A percentile compares a stretch with the other conserved stretches of the same genome.
Conservation (phyloP, 2,888 invertebrate species). For the Eupeodes luniger region DNA sequence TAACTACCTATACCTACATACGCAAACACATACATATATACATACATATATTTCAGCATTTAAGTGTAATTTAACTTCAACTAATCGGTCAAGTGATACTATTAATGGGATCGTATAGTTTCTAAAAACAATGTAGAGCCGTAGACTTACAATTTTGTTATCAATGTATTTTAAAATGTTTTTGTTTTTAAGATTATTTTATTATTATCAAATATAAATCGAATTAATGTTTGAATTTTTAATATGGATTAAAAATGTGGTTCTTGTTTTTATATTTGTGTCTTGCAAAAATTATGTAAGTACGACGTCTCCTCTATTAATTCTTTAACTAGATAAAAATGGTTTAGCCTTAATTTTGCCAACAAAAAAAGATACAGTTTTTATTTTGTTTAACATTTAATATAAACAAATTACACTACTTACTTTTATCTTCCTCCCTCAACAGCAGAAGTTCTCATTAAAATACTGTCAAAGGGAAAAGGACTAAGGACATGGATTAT, state of each 20-base stretch:
- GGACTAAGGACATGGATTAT: too few relatives aligned
- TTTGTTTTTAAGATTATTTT: conserved; percentile 10
- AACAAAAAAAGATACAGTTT: too few relatives aligned
- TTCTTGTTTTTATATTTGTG: too few relatives aligned
- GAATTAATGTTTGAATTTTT: conserved; percentile 10
- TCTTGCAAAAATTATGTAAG: too few relatives aligned
- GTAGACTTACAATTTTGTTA: conserved; percentile 60
- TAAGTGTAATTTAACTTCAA: conserved; percentile 58
- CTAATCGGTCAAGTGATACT: conserved; percentile 76
- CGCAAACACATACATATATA: background rate
- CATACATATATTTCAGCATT: conserved; percentile 40
- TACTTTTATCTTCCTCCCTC: too few relatives aligned
- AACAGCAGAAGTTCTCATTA: too few relatives aligned
- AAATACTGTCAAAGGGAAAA: too few relatives aligned
- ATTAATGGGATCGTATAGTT: conserved; percentile 69
- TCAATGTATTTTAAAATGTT: conserved; percentile 59
- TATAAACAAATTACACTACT: too few relatives aligned
- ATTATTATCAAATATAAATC: conserved; percentile 27
- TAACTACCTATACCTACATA: background rate
- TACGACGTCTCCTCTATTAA: too few relatives aligned
- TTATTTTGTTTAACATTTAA: too few relatives aligned
- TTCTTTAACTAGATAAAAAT: too few relatives aligned
- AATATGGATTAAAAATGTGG: background rate
- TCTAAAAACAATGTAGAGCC: conserved; percentile 61
- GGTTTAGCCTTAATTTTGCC: too few relatives aligned